Percentiles rank a stretch among this genome's conserved stretches.
Conservation (phyloP, 1,140 invertebrate genomes). For the Trigoniulus corallinus region DNA sequence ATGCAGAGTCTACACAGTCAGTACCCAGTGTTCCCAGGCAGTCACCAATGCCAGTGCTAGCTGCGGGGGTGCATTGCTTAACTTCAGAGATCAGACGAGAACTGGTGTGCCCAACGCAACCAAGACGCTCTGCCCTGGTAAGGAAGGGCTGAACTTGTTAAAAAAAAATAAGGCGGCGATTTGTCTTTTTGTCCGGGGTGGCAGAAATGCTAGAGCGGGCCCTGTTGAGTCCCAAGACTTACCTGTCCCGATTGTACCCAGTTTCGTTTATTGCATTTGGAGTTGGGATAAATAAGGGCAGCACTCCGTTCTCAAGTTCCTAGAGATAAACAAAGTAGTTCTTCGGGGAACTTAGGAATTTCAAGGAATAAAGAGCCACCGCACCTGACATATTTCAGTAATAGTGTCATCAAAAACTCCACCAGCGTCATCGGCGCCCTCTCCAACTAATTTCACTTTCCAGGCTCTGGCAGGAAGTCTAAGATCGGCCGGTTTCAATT, state of each 20-base stretch:
- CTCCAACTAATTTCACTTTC: slow-evolving; percentile 45
- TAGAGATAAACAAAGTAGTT: too few species aligned
- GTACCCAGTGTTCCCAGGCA: too few species aligned
- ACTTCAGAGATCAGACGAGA: too few species aligned
- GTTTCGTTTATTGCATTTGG: slow-evolving; percentile 38
- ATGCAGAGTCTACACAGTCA: too few species aligned
- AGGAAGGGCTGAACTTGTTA: too few species aligned
- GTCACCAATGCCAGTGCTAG: too few species aligned
- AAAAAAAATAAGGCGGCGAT: too few species aligned
- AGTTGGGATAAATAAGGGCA: slow-evolving; percentile 36
- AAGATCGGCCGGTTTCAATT: slow-evolving; percentile 37
- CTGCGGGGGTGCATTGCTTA: too few species aligned
- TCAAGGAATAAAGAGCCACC: background rate
- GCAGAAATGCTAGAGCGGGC: too few species aligned
- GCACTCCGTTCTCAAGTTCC: slow-evolving; percentile 32
- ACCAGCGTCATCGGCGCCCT: slow-evolving; percentile 49
- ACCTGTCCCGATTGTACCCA: slow-evolving; percentile 43
- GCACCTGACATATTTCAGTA: slow-evolving; percentile 42
- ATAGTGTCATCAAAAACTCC: slow-evolving; percentile 55
- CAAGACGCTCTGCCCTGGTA: too few species aligned
- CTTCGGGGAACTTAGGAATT: slow-evolving; percentile 8
- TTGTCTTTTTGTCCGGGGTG: too few species aligned
- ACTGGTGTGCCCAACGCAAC: too few species aligned
- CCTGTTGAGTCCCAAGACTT: background rate
- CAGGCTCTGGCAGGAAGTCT: slow-evolving; percentile 44